Percentiles rank a stretch among this genome's conserved stretches.
Evolutionary conservation across 2,888 invertebrate genomes (phyloP).

Genomic region (Corbicula japonica): DNA sequence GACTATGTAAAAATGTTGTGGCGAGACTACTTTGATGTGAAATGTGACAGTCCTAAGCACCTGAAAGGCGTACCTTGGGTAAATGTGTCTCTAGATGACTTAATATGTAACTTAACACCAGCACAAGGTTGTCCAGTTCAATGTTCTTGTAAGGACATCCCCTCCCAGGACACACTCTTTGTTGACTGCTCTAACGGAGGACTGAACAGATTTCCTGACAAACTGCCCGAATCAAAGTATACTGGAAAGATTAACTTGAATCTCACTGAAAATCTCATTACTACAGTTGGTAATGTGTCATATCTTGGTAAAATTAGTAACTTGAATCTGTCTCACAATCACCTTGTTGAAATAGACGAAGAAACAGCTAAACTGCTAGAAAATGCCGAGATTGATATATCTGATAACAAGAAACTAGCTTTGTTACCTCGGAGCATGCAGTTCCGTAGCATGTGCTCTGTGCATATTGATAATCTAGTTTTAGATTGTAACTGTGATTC

Average conservation of each 20-base stretch:
- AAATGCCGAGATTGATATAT: background rate
- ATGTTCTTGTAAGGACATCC: constrained; percentile 29
- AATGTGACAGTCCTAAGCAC: constrained; percentile 18
- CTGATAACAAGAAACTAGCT: background rate
- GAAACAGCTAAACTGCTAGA: background rate
- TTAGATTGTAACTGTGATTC: constrained; percentile 2
- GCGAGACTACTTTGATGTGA: constrained; percentile 31
- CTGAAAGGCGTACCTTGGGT: constrained; percentile 8
- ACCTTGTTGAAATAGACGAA: background rate
- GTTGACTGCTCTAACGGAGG: constrained; percentile 20
- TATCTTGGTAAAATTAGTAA: background rate
- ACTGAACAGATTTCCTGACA: constrained; percentile 16
- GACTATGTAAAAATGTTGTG: constrained; percentile 8
- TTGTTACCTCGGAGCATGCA: background rate
- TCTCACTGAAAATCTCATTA: constrained; percentile 24
- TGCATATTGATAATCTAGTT: background rate
- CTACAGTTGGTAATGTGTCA: background rate
- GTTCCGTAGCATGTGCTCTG: background rate
- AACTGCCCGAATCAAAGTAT: constrained; percentile 25
- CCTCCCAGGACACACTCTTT: constrained; percentile 19
- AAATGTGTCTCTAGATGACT: background rate
- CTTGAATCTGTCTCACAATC: background rate
- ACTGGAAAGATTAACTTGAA: no score
- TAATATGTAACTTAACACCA: background rate
- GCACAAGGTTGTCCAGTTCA: background rate